Conservation (phyloP, 2,797 vertebrate species). For the Sternarchorhynchus goeldii region DNA sequence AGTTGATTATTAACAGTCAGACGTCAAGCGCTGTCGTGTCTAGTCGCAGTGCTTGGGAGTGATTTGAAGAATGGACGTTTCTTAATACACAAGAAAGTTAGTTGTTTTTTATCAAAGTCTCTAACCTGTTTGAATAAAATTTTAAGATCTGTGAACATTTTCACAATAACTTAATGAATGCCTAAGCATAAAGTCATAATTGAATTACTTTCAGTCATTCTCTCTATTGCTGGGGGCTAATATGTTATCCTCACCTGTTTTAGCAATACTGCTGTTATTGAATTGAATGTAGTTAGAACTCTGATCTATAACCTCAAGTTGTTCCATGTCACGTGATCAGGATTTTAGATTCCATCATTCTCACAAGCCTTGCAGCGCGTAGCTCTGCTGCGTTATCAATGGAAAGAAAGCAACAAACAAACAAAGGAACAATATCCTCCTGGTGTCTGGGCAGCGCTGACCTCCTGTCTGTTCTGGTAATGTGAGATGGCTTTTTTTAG, state of each 20-base stretch:
- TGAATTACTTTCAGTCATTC: background rate
- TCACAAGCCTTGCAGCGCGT: background rate
- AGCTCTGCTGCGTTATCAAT: constrained; percentile 27
- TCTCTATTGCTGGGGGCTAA: background rate
- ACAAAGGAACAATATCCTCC: constrained; percentile 9
- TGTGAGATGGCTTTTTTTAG: constrained; percentile 49
- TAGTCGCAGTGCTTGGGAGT: background rate
- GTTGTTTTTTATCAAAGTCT: too few species aligned
- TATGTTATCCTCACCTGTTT: constrained; percentile 17
- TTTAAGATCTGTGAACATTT: too few species aligned
- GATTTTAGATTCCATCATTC: constrained; percentile 33
- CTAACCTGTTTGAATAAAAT: too few species aligned
- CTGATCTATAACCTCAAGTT: background rate
- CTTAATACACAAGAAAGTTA: background rate
- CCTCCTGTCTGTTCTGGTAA: constrained; percentile 41
- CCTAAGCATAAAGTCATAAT: too few species aligned
- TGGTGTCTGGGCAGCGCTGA: constrained; percentile 35
- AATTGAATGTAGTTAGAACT: constrained; percentile 1
- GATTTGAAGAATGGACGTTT: background rate
- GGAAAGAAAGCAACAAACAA: constrained; percentile 21
- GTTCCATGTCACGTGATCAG: constrained; percentile 29
- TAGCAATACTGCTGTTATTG: background rate
- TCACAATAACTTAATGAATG: too few species aligned
- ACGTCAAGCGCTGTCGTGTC: background rate
- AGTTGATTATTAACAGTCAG: background rate